Percentiles rank a stretch among this genome's conserved stretches.
Evolutionary conservation across 2,888 invertebrate species (phyloP).

Genomic region (Gymnosoma rotundatum): DNA sequence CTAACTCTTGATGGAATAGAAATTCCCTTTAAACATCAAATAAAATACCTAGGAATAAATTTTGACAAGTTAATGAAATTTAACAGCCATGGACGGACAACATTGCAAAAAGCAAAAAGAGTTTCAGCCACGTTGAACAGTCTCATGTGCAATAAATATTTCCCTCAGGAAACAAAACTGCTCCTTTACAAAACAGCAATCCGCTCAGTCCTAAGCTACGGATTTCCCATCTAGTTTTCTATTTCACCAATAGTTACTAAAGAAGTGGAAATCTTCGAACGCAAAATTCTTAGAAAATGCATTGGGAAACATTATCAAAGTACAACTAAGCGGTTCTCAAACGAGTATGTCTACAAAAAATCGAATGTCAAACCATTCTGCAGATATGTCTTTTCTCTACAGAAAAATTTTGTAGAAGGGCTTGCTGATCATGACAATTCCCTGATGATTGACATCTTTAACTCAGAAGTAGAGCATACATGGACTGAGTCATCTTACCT

Average conservation of each 20-base stretch:
- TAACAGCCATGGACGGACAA: background rate
- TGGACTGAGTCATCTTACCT: too few species aligned
- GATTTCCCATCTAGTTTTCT: constrained; percentile 25
- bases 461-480: too few species aligned
- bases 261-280: constrained; percentile 10
- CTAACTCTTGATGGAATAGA: constrained; percentile 7
- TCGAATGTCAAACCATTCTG: background rate
- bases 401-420: background rate
- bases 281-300: constrained; percentile 3
- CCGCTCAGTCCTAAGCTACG: background rate
- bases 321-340: background rate
- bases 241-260: constrained; percentile 15
- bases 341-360: constrained; percentile 5
- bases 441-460: too few species aligned
- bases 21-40: constrained; percentile 21
- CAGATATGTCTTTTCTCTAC: background rate
- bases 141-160: background rate
- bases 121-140: background rate
- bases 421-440: too few species aligned
- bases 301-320: background rate
- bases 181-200: background rate
- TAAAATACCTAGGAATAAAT: background rate
- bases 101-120: too few species aligned
- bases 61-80: background rate
- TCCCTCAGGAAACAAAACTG: background rate